These are phyloP conservation scores for Arbacia lixula DNA, from an alignment of 53 echinoderm and acorn worm genomes.

Conservation along the genomic window DNA sequence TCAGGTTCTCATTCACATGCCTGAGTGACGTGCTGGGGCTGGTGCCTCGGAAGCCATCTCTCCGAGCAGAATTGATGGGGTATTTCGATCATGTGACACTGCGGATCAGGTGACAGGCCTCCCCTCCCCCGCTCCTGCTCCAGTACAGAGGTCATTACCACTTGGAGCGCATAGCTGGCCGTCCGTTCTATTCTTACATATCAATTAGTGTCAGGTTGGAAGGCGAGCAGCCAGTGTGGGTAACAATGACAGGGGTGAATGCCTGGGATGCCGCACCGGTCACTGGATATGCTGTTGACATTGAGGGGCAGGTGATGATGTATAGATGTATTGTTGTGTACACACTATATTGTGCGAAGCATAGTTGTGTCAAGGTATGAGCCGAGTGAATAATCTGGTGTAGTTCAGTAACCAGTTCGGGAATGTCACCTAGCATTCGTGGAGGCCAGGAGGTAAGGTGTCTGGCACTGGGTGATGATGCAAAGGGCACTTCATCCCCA, in stretches of 20 bases:
- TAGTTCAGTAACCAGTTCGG: too few species aligned
- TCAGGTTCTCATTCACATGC: slow-evolving; percentile 29
- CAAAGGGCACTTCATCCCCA: too few species aligned
- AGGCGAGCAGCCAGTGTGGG: slow-evolving; percentile 15
- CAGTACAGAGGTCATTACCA: slow-evolving; percentile 45
- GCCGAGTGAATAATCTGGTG: too few species aligned
- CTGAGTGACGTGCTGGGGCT: slow-evolving; percentile 23
- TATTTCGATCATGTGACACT: slow-evolving; percentile 31
- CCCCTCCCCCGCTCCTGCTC: too few species aligned
- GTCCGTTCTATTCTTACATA: slow-evolving; percentile 48
- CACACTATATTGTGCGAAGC: too few species aligned
- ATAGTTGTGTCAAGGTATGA: too few species aligned
- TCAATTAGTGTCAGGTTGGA: slow-evolving; percentile 40
- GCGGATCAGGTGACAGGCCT: slow-evolving; percentile 29
- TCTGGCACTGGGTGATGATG: too few species aligned
- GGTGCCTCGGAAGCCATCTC: slow-evolving; percentile 36
- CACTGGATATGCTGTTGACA: slow-evolving; percentile 33
- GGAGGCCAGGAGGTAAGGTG: too few species aligned
- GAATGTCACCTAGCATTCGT: too few species aligned
- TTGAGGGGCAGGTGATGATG: slow-evolving; percentile 32
- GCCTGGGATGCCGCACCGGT: slow-evolving; percentile 2
- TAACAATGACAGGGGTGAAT: slow-evolving; percentile 26
- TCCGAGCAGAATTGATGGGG: slow-evolving; percentile 43
- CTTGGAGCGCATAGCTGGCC: slow-evolving; percentile 39
- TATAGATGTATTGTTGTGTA: slow-evolving; percentile 31